Base-by-base conservation (phyloP, 2,113 vertebrate species). In the Reinhardtius hippoglossoides region DNA sequence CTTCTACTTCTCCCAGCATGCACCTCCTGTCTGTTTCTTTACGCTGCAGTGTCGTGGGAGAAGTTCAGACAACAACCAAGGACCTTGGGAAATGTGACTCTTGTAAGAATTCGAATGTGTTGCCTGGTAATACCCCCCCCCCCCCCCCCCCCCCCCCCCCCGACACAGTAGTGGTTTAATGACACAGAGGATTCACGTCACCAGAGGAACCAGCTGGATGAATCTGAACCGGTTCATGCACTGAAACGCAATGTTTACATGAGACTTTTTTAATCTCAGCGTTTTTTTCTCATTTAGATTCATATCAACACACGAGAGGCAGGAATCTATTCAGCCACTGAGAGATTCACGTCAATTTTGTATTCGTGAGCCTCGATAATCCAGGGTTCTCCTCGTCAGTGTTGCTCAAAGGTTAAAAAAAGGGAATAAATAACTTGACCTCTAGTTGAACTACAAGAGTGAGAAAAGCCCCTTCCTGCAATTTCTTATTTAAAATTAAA, bases 201-300 rank as follows among this genome's bases (percentile, higher is more conserved):
- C 12, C 40, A 13, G 40, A 42, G 12, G 40, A 42, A 42, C 35
- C 5, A 37, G 6, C 35, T 9, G 1, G 35, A 27, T 27, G 27
- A 27, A 27, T 16, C 44, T 48, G 21, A 61, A 24, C 13, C 54
- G 1, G 10, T 57, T 57, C 10, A 42, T 67, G 72, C 48, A 65
- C 59, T 71, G 37, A 77, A 59, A 68, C 66, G 62, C 35, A 70
- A 55, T 84, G 74, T 87, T 85, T 84, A 82, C 62, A 21, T 13
- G 9, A 5, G 1, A 3, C 24, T 23, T 4, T 66, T 61, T 40
- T 42, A 6, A 9, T 56, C 31, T 35, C 21, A 0, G 60, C 59
- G 23, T 75, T 21, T 8, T 75, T 21, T 8, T 21, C 16, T 55
- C 10, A 5, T 52, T 18, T 2, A 14, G 54, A 31, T 12, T 76